Percentiles rank a stretch among this genome's conserved stretches.
Evolutionary conservation across 2,888 invertebrate genomes (phyloP).

Genomic region (Sepiola atlantica): DNA sequence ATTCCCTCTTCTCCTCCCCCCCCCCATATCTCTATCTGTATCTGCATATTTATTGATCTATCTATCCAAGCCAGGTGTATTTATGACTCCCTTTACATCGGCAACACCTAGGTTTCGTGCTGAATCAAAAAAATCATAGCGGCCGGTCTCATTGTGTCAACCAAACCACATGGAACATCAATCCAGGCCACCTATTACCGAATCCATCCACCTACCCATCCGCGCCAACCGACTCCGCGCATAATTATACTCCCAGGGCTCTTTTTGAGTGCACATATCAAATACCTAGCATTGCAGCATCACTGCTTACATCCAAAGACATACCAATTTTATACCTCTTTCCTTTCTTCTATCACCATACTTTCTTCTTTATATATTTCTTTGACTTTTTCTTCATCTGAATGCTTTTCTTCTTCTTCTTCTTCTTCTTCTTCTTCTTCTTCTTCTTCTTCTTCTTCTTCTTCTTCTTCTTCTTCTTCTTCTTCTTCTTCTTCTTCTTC

Average conservation of each 20-base stretch:
- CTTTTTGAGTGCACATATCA: neutral
- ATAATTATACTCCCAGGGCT: neutral
- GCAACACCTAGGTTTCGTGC: neutral
- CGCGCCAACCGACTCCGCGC: neutral
- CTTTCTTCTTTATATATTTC: no score
- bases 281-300: neutral
- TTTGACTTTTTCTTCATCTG: no score
- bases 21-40: neutral
- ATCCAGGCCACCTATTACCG: neutral
- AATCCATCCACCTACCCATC: neutral
- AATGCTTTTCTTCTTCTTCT: no score
- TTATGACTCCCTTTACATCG: neutral
- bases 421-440: no score
- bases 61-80: neutral
- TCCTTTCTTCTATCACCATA: neutral
- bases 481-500: no score
- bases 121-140: neutral
- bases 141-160: neutral
- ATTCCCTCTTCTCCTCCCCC: no score
- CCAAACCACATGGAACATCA: neutral
- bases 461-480: no score
- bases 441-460: no score
- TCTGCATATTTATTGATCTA: neutral
- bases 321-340: neutral
- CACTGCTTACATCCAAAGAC: neutral